Conservation (phyloP, 2,888 invertebrate genomes). For the Abrostola triplasia region DNA sequence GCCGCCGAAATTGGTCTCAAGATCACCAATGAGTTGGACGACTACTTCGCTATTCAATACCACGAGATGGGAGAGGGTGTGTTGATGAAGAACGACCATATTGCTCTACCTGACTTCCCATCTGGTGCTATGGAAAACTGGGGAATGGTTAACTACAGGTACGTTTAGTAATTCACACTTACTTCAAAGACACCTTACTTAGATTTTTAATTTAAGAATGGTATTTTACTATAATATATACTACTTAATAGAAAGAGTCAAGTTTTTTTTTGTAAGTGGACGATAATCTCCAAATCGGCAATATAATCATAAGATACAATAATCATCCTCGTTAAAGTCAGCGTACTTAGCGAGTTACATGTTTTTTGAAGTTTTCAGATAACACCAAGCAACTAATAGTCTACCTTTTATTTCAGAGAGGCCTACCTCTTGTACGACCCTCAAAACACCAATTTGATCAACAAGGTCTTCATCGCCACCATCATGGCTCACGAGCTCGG, state of each 20-base stretch:
- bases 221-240: too few relatives aligned
- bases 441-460: conserved; percentile 75
- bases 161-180: conserved; percentile 28
- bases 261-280: too few relatives aligned
- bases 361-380: too few relatives aligned
- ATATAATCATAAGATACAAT: too few relatives aligned
- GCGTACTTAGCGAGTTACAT: too few relatives aligned
- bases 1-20: conserved; percentile 82
- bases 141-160: conserved; percentile 94
- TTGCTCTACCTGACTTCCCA: conserved; percentile 93
- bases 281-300: too few relatives aligned
- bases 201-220: background rate
- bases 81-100: conserved; percentile 90
- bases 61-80: conserved; percentile 86
- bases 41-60: conserved; percentile 87
- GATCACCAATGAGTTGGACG: conserved; percentile 85
- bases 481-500: conserved; percentile 93
- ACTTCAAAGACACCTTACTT: background rate
- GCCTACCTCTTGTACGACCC: conserved; percentile 84
- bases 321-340: too few relatives aligned
- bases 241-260: too few relatives aligned
- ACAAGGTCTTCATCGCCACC: conserved; percentile 87
- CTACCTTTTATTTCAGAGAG: conserved; percentile 69
- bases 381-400: background rate
- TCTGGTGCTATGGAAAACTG: conserved; percentile 96